phyloP scores from a whole-genome alignment of 2,888 invertebrate genomes.

The Gari tellinella region DNA sequence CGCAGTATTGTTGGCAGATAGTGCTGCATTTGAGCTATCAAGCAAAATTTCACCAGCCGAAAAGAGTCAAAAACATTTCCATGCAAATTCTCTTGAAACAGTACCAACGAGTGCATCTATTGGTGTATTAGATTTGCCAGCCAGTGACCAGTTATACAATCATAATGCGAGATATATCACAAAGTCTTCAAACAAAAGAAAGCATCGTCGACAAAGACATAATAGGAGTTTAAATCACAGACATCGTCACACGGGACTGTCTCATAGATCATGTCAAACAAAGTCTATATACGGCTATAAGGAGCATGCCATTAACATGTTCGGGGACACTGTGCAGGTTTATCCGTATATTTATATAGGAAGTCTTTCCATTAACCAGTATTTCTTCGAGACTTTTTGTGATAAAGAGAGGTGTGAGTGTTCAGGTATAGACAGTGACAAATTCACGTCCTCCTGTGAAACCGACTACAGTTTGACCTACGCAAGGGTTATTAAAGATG shows the following conservation, averaged over 20 bases:
- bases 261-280: constrained; percentile 4
- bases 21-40: too few relatives aligned
- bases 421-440: constrained; percentile 13
- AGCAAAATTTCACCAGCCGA: too few relatives aligned
- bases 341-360: constrained; percentile 18
- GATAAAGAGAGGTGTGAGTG: constrained; percentile 19
- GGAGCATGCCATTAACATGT: constrained; percentile 10
- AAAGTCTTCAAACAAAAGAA: too few relatives aligned
- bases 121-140: too few relatives aligned
- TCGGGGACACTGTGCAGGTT: constrained; percentile 4
- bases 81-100: too few relatives aligned
- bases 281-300: constrained; percentile 5
- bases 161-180: too few relatives aligned
- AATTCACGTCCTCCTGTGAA: constrained; percentile 17
- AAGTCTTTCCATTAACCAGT: constrained; percentile 15
- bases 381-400: constrained; percentile 29
- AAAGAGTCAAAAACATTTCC: too few relatives aligned
- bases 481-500: constrained; percentile 20
- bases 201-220: too few relatives aligned
- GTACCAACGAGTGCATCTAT: too few relatives aligned
- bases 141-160: too few relatives aligned
- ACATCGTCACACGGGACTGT: neutral
- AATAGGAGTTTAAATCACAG: neutral
- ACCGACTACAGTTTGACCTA: constrained; percentile 19
- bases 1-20: too few relatives aligned